Evolutionary conservation across 2,888 invertebrate genomes (phyloP).

Genomic region (Hemaris fuciformis): DNA sequence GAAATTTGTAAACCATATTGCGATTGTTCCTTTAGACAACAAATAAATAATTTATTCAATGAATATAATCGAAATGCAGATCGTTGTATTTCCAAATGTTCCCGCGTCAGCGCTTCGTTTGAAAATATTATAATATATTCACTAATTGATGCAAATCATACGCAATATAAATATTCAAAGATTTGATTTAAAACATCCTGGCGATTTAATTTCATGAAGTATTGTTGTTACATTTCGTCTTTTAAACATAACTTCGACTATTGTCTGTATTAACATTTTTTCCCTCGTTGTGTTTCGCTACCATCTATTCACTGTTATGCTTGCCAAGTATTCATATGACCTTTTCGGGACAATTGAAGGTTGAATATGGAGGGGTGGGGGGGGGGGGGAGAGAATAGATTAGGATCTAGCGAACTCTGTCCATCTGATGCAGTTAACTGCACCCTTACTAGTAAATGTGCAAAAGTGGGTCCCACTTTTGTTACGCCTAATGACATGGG

Average conservation of each 20-base stretch:
- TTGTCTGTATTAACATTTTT: too few species aligned
- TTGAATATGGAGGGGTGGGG: neutral
- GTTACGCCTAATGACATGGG: too few species aligned
- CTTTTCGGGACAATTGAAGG: neutral
- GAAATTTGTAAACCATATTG: too few species aligned
- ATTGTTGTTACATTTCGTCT: neutral
- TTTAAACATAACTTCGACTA: neutral
- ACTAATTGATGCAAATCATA: neutral
- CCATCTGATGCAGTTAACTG: neutral
- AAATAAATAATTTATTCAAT: too few species aligned
- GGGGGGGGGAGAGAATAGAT: neutral
- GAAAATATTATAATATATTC: too few species aligned
- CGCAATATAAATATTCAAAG: neutral
- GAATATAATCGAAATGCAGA: neutral
- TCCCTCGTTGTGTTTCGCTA: neutral
- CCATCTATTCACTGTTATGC: neutral
- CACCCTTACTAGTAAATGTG: too few species aligned
- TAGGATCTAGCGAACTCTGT: neutral
- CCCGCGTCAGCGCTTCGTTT: neutral
- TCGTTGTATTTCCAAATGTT: neutral
- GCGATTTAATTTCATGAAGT: neutral
- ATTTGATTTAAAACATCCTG: neutral
- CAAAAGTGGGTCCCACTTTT: too few species aligned
- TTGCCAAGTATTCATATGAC: neutral
- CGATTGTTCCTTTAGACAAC: too few species aligned